Evolutionary conservation across 2,888 invertebrate species (phyloP), one percentile per base, ranked within the genome.

Genomic region (Sericinus montela): DNA sequence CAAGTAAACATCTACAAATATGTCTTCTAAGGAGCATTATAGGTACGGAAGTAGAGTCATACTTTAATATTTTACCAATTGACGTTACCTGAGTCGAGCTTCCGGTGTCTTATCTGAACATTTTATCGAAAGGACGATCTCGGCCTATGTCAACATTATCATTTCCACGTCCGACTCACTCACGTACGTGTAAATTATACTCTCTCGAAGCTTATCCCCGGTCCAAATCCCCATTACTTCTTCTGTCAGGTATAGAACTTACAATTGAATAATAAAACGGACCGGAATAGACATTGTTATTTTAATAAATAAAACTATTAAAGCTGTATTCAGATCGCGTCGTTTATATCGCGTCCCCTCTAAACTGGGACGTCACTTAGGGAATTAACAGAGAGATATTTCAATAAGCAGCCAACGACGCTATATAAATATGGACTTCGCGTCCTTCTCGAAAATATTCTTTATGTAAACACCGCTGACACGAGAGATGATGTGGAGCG

Each of bases 341-440:
- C 73, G 74, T 76, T 78, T 67, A 68, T 63, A 69, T 71, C 69
- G 67, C 74, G 63, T 74, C 75, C 76, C 79, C 75, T 49, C 61
- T 65, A 68, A 75, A 74, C 68, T 67, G 65, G 67, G 74, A 69
- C 69, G 74, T 78, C 75, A 75, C 75, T 79, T 67, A 62, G 69
- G 73, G 80, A 82, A 82, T 85, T 85, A 83, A 88, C 83, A 84
- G 85, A 82, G 81, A 84, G 82, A 82, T 85, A 86, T 83, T 83
- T 87, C 80, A 86, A 86, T 87, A 84, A 85, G 78, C 77, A 77
- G 68, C 61, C 55, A 69, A 60, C 72, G 76, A 69, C 69, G 74
- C 73, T 80, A 73, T 75, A 80, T 83, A 88, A 87, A 87, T 82
- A 87, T 70, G 74, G 74, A 74, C 75, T 63, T 65, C 67, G 52